Conservation (phyloP, 1,140 invertebrate genomes). For the Drosophila mojavensis region DNA sequence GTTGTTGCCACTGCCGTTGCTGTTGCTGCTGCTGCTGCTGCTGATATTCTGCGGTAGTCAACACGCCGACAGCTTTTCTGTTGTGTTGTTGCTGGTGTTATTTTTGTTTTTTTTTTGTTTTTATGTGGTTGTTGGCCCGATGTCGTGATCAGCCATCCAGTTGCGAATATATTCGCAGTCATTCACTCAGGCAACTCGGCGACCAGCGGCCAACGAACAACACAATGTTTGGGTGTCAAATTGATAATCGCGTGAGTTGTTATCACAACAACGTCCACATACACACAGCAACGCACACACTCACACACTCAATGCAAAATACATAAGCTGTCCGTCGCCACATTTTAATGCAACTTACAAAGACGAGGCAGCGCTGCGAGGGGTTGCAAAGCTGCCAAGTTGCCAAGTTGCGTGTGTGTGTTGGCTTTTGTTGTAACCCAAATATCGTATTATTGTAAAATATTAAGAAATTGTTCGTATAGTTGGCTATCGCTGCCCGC, state of each 20-base stretch:
- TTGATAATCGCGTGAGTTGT: slow-evolving; percentile 81
- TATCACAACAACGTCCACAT: slow-evolving; percentile 68
- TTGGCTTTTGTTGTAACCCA: slow-evolving; percentile 62
- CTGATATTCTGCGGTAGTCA: slow-evolving; percentile 29
- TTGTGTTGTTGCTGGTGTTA: slow-evolving; percentile 15
- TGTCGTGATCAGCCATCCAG: slow-evolving; percentile 63
- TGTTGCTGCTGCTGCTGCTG: slow-evolving; percentile 11
- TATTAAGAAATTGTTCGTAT: slow-evolving; percentile 64
- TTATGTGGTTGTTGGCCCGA: slow-evolving; percentile 47
- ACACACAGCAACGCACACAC: slow-evolving; percentile 25
- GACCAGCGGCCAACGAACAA: slow-evolving; percentile 41
- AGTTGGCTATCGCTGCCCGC: slow-evolving; percentile 68
- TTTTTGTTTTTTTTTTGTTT: slow-evolving; percentile 1
- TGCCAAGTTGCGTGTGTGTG: slow-evolving; percentile 39
- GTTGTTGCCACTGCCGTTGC: slow-evolving; percentile 4
- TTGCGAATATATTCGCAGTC: slow-evolving; percentile 31
- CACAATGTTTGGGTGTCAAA: slow-evolving; percentile 76
- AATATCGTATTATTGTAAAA: slow-evolving; percentile 62
- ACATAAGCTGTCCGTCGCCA: slow-evolving; percentile 71
- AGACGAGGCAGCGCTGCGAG: slow-evolving; percentile 38
- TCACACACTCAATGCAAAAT: slow-evolving; percentile 41
- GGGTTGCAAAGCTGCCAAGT: slow-evolving; percentile 12
- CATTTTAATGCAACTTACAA: slow-evolving; percentile 70
- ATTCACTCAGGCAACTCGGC: slow-evolving; percentile 32
- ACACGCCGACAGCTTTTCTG: slow-evolving; percentile 30